Base-by-base conservation (phyloP, 2,113 vertebrate species). In the Tautogolabrus adspersus region DNA sequence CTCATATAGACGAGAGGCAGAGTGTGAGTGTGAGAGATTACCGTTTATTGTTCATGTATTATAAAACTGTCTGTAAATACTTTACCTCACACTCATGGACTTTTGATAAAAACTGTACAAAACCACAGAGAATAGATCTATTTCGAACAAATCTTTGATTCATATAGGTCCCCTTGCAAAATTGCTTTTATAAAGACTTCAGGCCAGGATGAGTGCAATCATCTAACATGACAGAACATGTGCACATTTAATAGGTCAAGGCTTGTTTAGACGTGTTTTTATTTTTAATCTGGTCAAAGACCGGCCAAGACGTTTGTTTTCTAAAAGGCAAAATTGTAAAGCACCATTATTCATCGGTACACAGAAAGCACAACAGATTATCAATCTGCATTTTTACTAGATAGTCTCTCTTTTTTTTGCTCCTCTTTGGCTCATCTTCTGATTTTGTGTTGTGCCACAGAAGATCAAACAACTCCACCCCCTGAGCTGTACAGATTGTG, bases 401-500 rank as follows among this genome's bases (percentile, higher is more conserved):
- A 16, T 18, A 49, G 73, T 90, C 70, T 83, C 55, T 59, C 66
- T 66, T 64, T 26, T 18, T 44, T 80, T 84, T 81, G 66, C 47
- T 81, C 77, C 66, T 89, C 65, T 83, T 84, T 68, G 58, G 73
- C 72, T 79, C 81, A 82, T 58, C 70, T 73, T 85, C 61, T 80
- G 67, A 80, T 91, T 87, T 83, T 83, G 76, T 93, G 30, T 93
- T 93, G 86, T 47, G 60, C 88, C 79, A 72, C 75, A 83, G 74
- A 89, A 84, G 67, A 86, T 73, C 10, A 8, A 88, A 86, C 44
- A 44, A 76, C 76, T 63, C 56, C 84, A 83, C 77, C 76, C 59
- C 75, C 40, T 42, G 49, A 92, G 81, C 83, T 95, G 94, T 95
- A 95, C 92, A 95, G 92, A 93, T 90, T 95, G 93, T 95, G 93